Base-by-base conservation (phyloP, 2,888 invertebrate genomes). In the Xestia sexstrigata region DNA sequence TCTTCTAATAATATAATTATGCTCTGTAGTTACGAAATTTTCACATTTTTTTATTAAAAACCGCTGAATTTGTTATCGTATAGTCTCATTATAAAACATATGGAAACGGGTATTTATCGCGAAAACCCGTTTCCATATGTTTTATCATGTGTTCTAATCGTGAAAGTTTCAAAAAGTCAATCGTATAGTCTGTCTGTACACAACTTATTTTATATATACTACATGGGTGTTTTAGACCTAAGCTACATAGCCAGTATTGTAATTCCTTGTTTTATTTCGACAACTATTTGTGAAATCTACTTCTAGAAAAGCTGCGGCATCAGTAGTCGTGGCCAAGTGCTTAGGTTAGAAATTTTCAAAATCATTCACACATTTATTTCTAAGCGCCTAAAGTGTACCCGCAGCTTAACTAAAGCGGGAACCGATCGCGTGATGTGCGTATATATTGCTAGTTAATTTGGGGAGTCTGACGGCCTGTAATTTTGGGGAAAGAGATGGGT, bases 381-480 rank as follows among this genome's bases (percentile, higher is more conserved):
- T 49, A 6, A 39, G 11, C 20, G 20, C 15, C 6, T 17, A 30
- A 47, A 55, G 76, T 88, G 83, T 86, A 71, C 7, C 63, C 72
- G n/a, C 30, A 70, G 62, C 87, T 60, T 82, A 65, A 89, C 70
- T 81, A 35, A 86, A 91, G 83, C 82, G 82, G 83, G 86, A 88
- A 84, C 83, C 87, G 88, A 90, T 91, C 88, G 86, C 90, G 92
- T 92, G 92, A 91, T 89, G 87, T 87, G 92, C 90, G 81, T 90
- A 89, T 88, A 89, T 90, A 92, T 89, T 79, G 86, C 84, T 62
- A 74, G 88, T 89, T 91, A 91, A 92, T 92, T 89, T 85, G 79
- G 87, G 89, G 85, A 67, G 72, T 70, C 70, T 74, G 82, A 81
- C 83, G 79, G 83, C 74, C 77, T 30, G 76, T 87, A 84, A 83